Evolutionary conservation across 2,888 invertebrate genomes (phyloP), one percentile per base, ranked within the genome.

Genomic region (Phasia obesa): DNA sequence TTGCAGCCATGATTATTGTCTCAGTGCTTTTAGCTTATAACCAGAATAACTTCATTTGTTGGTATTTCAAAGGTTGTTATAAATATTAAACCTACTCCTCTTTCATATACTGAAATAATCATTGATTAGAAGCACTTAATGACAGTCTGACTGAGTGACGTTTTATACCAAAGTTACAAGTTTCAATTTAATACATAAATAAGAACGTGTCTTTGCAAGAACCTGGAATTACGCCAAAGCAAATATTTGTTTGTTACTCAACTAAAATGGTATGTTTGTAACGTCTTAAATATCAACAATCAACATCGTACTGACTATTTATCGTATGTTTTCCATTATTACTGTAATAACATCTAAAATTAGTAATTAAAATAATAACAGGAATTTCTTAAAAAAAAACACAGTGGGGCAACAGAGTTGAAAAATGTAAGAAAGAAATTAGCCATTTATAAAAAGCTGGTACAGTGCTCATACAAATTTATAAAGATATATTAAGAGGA

Each of bases 151-250:
- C 0, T 59, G 65, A 51, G 53, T 71, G 70, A 59, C 64, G 64
- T 59, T 64, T 35, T 21, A 27, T 27, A 21, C 19, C 3, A 55
- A 44, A 53, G 15, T 17, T 51, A 17, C 23, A 49, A 71, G 53
- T 11, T 42, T 53, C 71, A 73, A 78, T 65, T 65, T 57, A 47
- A n/a, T n/a, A n/a, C n/a, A 21, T 2, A 60, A 42, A 62, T 27
- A 55, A 67, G 55, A 65, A 79, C 73, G 71, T 73, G 78, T 57
- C 49, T 55, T 44, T 23, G 35, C 11, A 13, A 51, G 42, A 67
- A 67, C 42, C 73, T 79, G 79, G 79, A 71, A 78, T 71, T 51
- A 38, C 65, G 71, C 78, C 78, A 78, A 69, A 53, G 17, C 21
- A 38, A 53, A 53, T 67, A 44, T 70, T 47, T 31, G n/a, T 23